A percentile compares a stretch with the other conserved stretches of the same genome.
Evolutionary conservation across 1,140 invertebrate genomes (phyloP).

Genomic region (Heliconius nattereri): DNA sequence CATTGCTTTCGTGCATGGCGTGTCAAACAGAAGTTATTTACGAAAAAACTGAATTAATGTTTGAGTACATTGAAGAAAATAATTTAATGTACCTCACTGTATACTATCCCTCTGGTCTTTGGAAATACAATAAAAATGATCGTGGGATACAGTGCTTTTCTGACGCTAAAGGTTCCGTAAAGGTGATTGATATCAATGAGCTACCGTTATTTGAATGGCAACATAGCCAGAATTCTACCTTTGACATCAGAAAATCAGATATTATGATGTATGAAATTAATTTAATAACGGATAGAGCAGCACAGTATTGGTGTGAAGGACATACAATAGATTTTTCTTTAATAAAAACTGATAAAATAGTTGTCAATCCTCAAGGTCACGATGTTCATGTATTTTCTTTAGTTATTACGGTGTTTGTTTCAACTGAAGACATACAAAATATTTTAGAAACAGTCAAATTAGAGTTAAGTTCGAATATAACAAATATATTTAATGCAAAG

Average conservation of each 20-base stretch:
- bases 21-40: constrained; percentile 61
- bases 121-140: constrained; percentile 63
- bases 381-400: constrained; percentile 67
- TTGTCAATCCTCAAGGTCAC: constrained; percentile 62
- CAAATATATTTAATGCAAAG: constrained; percentile 53
- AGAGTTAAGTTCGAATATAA: constrained; percentile 49
- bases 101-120: constrained; percentile 67
- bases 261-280: constrained; percentile 52
- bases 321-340: constrained; percentile 68
- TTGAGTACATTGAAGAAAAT: constrained; percentile 58
- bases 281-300: constrained; percentile 60
- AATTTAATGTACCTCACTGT: constrained; percentile 61
- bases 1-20: constrained; percentile 59
- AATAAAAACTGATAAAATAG: constrained; percentile 62
- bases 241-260: not conserved
- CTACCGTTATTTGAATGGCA: constrained; percentile 44
- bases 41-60: constrained; percentile 55
- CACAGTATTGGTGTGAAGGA: constrained; percentile 74
- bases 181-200: constrained; percentile 56
- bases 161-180: constrained; percentile 64
- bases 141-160: constrained; percentile 72
- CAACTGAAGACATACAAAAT: constrained; percentile 42
- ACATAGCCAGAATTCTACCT: not conserved
- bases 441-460: constrained; percentile 34
- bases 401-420: constrained; percentile 48